Conservation (phyloP, 2,888 invertebrate species). For the Ptychoptera contaminata region DNA sequence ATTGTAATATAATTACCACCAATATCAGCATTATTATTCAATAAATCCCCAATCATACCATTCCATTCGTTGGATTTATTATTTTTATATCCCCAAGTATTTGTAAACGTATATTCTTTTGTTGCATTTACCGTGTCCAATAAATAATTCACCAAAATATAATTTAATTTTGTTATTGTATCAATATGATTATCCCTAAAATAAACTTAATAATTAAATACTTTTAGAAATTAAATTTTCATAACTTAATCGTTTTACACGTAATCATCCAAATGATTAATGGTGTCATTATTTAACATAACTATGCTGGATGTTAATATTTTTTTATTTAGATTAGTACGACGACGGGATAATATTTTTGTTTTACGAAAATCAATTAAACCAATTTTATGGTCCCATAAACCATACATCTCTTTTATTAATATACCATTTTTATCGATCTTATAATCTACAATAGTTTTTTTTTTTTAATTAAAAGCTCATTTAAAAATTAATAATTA, state of each 20-base stretch:
- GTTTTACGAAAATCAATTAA: conserved; percentile 7
- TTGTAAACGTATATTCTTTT: conserved; percentile 35
- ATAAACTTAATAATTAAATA: background rate
- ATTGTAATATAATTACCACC: conserved; percentile 37
- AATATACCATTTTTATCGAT: background rate
- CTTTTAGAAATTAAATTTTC: background rate
- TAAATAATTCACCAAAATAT: conserved; percentile 39
- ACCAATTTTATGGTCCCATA: background rate
- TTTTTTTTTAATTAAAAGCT: too few relatives aligned
- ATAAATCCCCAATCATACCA: conserved; percentile 47
- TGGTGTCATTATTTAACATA: conserved; percentile 40
- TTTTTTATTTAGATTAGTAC: conserved; percentile 33
- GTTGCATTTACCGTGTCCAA: conserved; percentile 40
- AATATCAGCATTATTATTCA: conserved; percentile 40
- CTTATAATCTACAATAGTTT: background rate
- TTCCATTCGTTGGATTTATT: conserved; percentile 40
- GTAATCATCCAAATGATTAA: conserved; percentile 42
- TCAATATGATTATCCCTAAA: conserved; percentile 34
- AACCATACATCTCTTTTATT: background rate
- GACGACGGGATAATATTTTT: conserved; percentile 16
- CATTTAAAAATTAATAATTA: too few relatives aligned
- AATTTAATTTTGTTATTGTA: conserved; percentile 48
- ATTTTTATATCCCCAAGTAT: conserved; percentile 44
- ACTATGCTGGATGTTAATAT: conserved; percentile 40
- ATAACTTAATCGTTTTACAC: conserved; percentile 27